These are phyloP conservation scores for Pachypanchax playfairii DNA, from an alignment of 2,113 vertebrate species.

Conservation along the genomic window DNA sequence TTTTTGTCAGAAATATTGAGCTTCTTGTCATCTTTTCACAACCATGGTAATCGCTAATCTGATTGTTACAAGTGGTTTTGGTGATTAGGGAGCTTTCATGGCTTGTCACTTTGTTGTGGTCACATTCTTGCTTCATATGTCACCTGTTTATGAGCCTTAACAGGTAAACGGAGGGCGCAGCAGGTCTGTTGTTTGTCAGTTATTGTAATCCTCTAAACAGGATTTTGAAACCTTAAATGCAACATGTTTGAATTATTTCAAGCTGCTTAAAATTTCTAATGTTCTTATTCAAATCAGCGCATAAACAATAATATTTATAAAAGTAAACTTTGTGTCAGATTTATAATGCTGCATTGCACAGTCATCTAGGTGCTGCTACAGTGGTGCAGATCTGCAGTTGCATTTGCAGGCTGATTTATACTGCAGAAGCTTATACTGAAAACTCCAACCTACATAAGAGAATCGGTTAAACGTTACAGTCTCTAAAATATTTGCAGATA, in stretches of 20 bases:
- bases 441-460: not conserved
- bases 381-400: not conserved
- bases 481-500: no score
- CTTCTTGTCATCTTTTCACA: constrained; percentile 13
- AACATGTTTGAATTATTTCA: not conserved
- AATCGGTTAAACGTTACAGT: not conserved
- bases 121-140: not conserved
- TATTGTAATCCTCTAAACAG: constrained; percentile 5
- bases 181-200: not conserved
- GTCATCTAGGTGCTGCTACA: no score
- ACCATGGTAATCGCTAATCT: not conserved
- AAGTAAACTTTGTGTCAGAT: not conserved
- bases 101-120: not conserved
- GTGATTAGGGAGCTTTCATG: not conserved
- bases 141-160: constrained; percentile 2
- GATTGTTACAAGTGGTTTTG: constrained; percentile 16
- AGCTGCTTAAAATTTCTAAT: not conserved
- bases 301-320: no score
- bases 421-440: not conserved
- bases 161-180: not conserved
- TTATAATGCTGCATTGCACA: no score
- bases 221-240: constrained; percentile 7
- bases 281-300: not conserved
- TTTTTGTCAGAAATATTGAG: not conserved
- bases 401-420: not conserved